Conservation (phyloP, 2,888 invertebrate species). For the Cylloceria caligata region DNA sequence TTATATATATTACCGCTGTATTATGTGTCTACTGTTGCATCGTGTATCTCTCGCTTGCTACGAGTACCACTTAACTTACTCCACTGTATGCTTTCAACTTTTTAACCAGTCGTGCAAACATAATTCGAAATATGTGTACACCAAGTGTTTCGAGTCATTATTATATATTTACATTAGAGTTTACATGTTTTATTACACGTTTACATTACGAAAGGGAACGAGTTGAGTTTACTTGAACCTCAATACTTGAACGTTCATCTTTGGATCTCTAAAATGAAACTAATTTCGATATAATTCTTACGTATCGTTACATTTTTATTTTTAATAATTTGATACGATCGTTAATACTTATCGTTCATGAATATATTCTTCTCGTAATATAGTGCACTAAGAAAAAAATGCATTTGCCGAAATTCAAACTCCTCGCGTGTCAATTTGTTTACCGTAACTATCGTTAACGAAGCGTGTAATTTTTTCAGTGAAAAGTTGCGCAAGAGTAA, state of each 20-base stretch:
- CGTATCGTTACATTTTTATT: too few species aligned
- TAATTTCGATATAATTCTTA: too few species aligned
- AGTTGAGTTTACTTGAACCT: neutral
- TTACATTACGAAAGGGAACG: neutral
- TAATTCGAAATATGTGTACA: slow-evolving; percentile 1
- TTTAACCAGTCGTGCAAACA: neutral
- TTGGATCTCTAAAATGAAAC: too few species aligned
- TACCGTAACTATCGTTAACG: too few species aligned
- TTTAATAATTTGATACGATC: too few species aligned
- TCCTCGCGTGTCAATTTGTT: too few species aligned
- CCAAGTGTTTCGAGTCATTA: neutral
- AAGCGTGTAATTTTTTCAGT: too few species aligned
- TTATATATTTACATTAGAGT: neutral
- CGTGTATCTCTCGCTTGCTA: slow-evolving; percentile 19
- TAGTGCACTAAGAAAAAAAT: too few species aligned
- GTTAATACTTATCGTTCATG: too few species aligned
- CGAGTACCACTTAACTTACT: slow-evolving; percentile 18
- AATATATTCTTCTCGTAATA: too few species aligned
- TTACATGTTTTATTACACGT: neutral
- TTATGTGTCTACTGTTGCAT: slow-evolving; percentile 13
- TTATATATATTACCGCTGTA: slow-evolving; percentile 18
- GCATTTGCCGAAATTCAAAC: too few species aligned
- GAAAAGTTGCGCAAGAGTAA: too few species aligned
- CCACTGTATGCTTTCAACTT: neutral
- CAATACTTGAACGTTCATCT: neutral